A percentile compares a stretch with the other conserved stretches of the same genome.
phyloP scores from a whole-genome alignment of 2,888 invertebrate genomes.

The Parnassius mnemosyne region DNA sequence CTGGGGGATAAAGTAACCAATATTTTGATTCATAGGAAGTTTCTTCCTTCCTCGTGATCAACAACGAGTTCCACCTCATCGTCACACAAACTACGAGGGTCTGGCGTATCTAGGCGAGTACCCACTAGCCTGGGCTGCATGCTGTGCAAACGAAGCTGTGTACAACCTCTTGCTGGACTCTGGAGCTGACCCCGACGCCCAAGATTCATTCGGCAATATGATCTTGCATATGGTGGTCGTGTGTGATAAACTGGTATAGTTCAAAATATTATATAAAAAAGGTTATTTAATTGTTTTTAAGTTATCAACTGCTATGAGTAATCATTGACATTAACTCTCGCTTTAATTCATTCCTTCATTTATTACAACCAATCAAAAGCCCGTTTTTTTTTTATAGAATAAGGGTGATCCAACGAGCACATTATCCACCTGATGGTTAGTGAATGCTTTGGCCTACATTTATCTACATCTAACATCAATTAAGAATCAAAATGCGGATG shows the following conservation, averaged over 20 bases:
- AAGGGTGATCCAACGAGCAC: too few species aligned
- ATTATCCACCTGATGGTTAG: too few species aligned
- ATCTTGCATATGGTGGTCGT: constrained; percentile 99
- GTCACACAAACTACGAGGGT: constrained; percentile 96
- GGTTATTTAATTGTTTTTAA: too few species aligned
- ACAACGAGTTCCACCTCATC: constrained; percentile 87
- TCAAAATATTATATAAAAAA: not conserved
- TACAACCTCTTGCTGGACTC: constrained; percentile 96
- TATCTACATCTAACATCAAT: too few species aligned
- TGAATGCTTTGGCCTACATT: too few species aligned
- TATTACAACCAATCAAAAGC: too few species aligned
- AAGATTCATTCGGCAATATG: constrained; percentile 98
- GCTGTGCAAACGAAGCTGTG: constrained; percentile 97
- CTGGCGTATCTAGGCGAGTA: constrained; percentile 98
- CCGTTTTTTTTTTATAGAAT: too few species aligned
- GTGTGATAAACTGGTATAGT: constrained; percentile 93
- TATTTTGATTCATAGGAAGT: constrained; percentile 78
- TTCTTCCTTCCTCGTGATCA: constrained; percentile 98
- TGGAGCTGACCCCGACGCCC: constrained; percentile 96
- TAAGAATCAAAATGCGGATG: too few species aligned
- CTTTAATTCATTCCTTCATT: too few species aligned
- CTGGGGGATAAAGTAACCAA: too few species aligned
- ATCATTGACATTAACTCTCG: too few species aligned
- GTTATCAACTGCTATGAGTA: too few species aligned
- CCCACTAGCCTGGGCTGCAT: constrained; percentile 98